These are phyloP conservation scores for Oxyruncus cristatus DNA, from an alignment of 2,113 vertebrate species.

Conservation along the genomic window DNA sequence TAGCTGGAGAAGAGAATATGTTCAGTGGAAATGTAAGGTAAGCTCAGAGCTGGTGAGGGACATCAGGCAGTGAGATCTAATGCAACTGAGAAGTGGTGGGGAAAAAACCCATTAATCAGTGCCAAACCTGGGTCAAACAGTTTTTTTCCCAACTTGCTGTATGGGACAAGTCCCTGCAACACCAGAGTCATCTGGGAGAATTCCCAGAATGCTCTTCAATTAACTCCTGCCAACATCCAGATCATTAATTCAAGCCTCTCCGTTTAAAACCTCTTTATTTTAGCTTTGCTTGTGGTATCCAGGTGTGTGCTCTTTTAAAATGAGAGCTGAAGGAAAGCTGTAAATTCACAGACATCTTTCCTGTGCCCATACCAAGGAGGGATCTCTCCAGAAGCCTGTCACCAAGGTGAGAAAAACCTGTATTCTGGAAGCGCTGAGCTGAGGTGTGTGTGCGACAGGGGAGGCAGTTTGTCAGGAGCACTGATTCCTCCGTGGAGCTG, in stretches of 20 bases:
- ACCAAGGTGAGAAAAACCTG: background rate
- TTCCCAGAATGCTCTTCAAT: background rate
- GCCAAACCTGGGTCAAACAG: background rate
- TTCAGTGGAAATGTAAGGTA: background rate
- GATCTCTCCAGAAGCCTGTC: background rate
- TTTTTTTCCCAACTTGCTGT: background rate
- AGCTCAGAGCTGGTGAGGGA: background rate
- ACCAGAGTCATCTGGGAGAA: background rate
- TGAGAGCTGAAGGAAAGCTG: background rate
- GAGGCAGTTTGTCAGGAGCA: background rate
- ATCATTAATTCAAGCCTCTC: background rate
- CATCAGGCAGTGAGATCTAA: background rate
- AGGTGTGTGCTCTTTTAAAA: background rate
- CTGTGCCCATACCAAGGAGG: background rate
- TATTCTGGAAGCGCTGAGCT: background rate
- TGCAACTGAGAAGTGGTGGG: background rate
- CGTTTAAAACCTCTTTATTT: background rate
- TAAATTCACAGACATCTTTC: too few relatives aligned
- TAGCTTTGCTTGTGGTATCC: background rate
- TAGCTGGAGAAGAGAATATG: background rate
- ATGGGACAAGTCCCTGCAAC: background rate
- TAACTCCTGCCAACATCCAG: background rate
- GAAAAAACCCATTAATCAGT: background rate
- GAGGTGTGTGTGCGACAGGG: background rate
- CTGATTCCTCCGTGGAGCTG: background rate